Evolutionary conservation across 2,888 invertebrate genomes (phyloP).

Genomic region (Drepanosiphum platanoidis): DNA sequence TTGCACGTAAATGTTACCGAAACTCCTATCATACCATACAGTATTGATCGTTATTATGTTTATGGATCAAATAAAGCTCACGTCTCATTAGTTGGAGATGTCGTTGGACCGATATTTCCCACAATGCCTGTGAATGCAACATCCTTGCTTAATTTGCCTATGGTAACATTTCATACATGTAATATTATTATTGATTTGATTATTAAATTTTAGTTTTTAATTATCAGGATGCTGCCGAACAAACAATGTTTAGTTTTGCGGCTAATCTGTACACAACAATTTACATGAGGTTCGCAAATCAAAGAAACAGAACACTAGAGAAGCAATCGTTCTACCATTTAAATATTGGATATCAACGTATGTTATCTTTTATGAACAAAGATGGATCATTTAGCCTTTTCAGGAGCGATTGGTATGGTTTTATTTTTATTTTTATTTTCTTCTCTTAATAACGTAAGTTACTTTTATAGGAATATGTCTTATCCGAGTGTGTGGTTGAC

Average conservation of each 20-base stretch:
- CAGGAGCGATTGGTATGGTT: slow-evolving; percentile 84
- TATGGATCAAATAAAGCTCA: slow-evolving; percentile 90
- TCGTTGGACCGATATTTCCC: slow-evolving; percentile 91
- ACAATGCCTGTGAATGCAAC: slow-evolving; percentile 92
- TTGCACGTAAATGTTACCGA: slow-evolving; percentile 96
- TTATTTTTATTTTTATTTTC: slow-evolving; percentile 55
- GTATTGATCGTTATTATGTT: slow-evolving; percentile 89
- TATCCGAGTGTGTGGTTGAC: slow-evolving; percentile 91
- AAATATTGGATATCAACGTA: slow-evolving; percentile 90
- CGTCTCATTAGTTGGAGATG: slow-evolving; percentile 86
- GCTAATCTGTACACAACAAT: slow-evolving; percentile 90
- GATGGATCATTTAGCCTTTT: slow-evolving; percentile 93
- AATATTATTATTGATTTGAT: slow-evolving; percentile 25
- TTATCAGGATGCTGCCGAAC: slow-evolving; percentile 84
- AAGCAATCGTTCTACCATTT: slow-evolving; percentile 84
- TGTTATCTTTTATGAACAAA: slow-evolving; percentile 87
- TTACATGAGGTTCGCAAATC: slow-evolving; percentile 91
- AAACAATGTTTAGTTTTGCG: slow-evolving; percentile 96
- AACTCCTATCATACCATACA: slow-evolving; percentile 90
- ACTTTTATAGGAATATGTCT: slow-evolving; percentile 78
- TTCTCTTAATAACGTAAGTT: slow-evolving; percentile 41
- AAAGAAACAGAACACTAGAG: slow-evolving; percentile 83
- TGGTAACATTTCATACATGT: slow-evolving; percentile 70
- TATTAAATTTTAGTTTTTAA: slow-evolving; percentile 53
- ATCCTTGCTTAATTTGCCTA: slow-evolving; percentile 81